These are phyloP conservation scores for Leguminivora glycinivorella DNA, from an alignment of 1,140 invertebrate species.

Conservation along the genomic window DNA sequence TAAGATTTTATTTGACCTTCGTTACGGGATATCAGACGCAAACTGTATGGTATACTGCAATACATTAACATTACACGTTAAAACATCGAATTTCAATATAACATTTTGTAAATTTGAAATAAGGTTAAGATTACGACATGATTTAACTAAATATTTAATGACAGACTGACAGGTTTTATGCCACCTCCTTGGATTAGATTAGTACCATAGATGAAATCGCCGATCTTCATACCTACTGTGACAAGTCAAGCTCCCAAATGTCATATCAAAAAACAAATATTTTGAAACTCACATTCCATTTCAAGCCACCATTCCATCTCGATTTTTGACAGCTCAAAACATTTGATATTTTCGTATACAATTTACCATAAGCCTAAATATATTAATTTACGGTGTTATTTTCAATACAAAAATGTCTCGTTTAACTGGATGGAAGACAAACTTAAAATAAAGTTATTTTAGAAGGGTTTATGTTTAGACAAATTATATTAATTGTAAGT, in stretches of 20 bases:
- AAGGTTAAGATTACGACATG: background rate
- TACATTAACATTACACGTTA: constrained; percentile 45
- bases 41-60: constrained; percentile 34
- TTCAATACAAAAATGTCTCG: constrained; percentile 46
- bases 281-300: constrained; percentile 63
- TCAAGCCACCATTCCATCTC: constrained; percentile 52
- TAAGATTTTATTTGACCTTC: constrained; percentile 70
- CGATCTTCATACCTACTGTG: background rate
- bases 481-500: constrained; percentile 48
- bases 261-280: constrained; percentile 36
- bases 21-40: constrained; percentile 50
- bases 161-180: background rate
- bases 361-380: constrained; percentile 52
- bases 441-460: constrained; percentile 40
- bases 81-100: background rate
- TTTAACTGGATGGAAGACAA: constrained; percentile 58
- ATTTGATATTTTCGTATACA: constrained; percentile 66
- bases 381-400: constrained; percentile 33
- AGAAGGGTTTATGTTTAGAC: constrained; percentile 48
- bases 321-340: constrained; percentile 69
- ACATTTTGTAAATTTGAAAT: background rate
- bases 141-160: background rate
- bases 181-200: background rate
- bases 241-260: constrained; percentile 5
- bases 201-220: background rate